Conservation (phyloP, 2,888 invertebrate genomes). For the Drosophila pseudotakahashii region DNA sequence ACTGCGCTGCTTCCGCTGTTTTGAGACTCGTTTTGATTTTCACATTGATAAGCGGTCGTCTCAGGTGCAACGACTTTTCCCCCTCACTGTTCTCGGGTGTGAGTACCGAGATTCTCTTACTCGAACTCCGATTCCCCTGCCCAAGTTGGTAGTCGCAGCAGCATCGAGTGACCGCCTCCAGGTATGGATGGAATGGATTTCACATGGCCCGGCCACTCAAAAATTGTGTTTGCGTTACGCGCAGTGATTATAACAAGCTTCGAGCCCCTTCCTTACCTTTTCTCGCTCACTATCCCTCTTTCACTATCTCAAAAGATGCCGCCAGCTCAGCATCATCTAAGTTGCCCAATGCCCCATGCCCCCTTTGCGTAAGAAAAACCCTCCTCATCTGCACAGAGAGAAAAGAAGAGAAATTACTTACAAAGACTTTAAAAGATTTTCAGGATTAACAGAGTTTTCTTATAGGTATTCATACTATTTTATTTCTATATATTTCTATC, state of each 20-base stretch:
- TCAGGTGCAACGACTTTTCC: slow-evolving; percentile 49
- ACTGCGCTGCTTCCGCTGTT: slow-evolving; percentile 36
- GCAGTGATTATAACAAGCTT: slow-evolving; percentile 74
- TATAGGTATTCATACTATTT: neutral
- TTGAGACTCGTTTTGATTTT: slow-evolving; percentile 36
- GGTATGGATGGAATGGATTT: slow-evolving; percentile 58
- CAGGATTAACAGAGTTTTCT: neutral
- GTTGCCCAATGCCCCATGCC: slow-evolving; percentile 6
- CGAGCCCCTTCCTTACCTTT: slow-evolving; percentile 15
- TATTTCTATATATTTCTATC: no score
- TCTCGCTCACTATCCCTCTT: slow-evolving; percentile 21
- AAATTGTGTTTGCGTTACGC: slow-evolving; percentile 76
- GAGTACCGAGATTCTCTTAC: slow-evolving; percentile 13
- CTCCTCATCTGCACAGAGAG: neutral
- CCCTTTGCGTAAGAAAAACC: neutral
- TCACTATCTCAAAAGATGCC: slow-evolving; percentile 43
- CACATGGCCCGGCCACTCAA: slow-evolving; percentile 72
- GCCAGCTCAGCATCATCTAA: slow-evolving; percentile 33
- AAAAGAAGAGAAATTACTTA: neutral
- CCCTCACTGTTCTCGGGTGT: slow-evolving; percentile 16
- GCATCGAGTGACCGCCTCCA: slow-evolving; percentile 46
- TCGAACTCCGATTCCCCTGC: slow-evolving; percentile 5
- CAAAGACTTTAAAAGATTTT: no score
- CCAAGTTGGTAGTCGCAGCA: slow-evolving; percentile 35
- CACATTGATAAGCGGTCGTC: slow-evolving; percentile 47